Base-by-base conservation (phyloP, 2,888 invertebrate species). In the Heliconius erato region DNA sequence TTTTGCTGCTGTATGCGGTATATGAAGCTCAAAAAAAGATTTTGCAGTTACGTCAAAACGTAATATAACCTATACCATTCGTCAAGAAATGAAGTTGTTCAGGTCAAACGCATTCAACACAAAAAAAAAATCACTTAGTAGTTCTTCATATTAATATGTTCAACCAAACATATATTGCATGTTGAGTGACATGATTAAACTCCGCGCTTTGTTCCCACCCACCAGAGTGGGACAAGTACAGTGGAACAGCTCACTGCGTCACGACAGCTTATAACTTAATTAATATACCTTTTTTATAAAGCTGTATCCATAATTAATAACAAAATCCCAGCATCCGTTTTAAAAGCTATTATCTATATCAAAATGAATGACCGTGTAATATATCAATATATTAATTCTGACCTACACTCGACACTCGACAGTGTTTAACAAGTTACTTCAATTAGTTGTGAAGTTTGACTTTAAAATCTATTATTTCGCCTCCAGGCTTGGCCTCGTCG, bases 341-440 rank as follows among this genome's bases (percentile, higher is more conserved):
- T 26, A 69, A 80, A 28, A 59, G 26, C 44, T 69, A 81, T 68
- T 77, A 81, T 69, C 59, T 35, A 59, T 72, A 81, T 78, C n/a
- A 19, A 81, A 78, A 81, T 72, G 40, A 72, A 78, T 81, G 78
- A 69, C 59, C 69, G 12, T 79, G 79, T 82, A 82, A 80, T 82
- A 77, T 79, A 79, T 76, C 63, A 81, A 68, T 49, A 79, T 77
- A 79, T 80, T 74, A 81, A 32, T 28, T 67, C 16, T 76, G 79
- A 54, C 80, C 77, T 80, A 83, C 80, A 78, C 74, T 49, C 78
- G 83, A 83, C 80, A 82, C 74, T 49, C 78, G 83, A 83, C 80
- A 80, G 79, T 65, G 79, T 74, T 32, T 28, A 76, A 74, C 77
- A 77, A 80, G 82, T 78, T 63, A 32, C 71, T 74, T 84, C 80